Percentiles rank a stretch among this genome's conserved stretches.
These are phyloP conservation scores for Panulirus ornatus DNA, from an alignment of 1,140 invertebrate species.

Conservation along the genomic window DNA sequence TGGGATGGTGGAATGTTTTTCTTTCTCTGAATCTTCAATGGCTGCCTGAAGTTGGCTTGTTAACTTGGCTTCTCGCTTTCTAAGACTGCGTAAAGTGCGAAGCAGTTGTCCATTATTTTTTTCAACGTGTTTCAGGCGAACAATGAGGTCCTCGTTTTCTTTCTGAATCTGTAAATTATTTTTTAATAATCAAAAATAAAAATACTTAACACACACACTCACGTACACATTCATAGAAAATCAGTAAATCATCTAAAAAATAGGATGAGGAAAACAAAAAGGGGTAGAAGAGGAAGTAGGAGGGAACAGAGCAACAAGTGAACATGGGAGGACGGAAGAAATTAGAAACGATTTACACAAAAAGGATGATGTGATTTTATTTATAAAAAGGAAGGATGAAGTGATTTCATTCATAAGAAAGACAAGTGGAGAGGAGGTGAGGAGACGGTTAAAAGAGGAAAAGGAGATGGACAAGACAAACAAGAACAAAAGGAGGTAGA, in stretches of 20 bases:
- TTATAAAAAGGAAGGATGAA: no score
- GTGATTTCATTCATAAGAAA: no score
- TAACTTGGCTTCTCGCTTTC: not conserved
- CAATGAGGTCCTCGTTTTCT: conserved; percentile 19
- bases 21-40: not conserved
- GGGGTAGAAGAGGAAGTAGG: no score
- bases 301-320: no score
- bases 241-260: no score
- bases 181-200: not conserved
- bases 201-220: not conserved
- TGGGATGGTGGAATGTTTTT: not conserved
- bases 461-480: no score
- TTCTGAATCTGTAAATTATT: conserved; percentile 5
- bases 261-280: not conserved
- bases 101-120: not conserved
- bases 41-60: not conserved
- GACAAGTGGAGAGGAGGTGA: no score
- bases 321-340: no score
- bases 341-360: no score
- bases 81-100: not conserved
- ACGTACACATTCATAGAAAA: not conserved
- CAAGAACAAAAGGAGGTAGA: no score
- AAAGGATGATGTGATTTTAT: no score
- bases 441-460: no score
- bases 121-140: not conserved